Evolutionary conservation across 2,888 invertebrate species (phyloP).

Genomic region (Apotomis capreana): DNA sequence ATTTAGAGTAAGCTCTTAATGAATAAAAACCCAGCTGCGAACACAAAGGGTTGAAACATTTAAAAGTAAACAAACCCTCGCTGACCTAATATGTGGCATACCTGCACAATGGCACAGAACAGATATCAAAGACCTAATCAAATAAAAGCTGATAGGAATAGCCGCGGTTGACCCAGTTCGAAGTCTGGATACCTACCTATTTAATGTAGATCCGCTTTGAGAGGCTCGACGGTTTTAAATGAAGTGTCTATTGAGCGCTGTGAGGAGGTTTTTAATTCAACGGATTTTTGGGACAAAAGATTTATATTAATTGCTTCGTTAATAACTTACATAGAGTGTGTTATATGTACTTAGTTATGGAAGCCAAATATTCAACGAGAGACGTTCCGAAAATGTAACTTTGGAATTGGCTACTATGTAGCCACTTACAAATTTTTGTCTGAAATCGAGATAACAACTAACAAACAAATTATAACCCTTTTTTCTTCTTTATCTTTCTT

Average conservation of each 20-base stretch:
- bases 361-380: no score
- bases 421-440: no score
- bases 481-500: no score
- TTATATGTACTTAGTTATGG: no score
- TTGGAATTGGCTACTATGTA: no score
- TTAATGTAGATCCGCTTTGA: conserved; percentile 11
- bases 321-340: neutral
- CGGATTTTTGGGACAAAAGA: neutral
- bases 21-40: no score
- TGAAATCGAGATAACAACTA: no score
- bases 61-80: neutral
- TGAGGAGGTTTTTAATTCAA: neutral
- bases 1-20: no score
- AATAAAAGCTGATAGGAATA: conserved; percentile 33
- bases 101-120: conserved; percentile 19
- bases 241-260: conserved; percentile 5
- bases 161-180: conserved; percentile 34
- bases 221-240: conserved; percentile 12
- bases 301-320: neutral
- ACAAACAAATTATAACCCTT: no score
- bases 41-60: neutral
- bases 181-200: conserved; percentile 20
- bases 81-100: conserved; percentile 7
- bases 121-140: conserved; percentile 33
- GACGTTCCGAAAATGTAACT: no score